phyloP scores from a whole-genome alignment of 1,140 invertebrate genomes.

The Contarinia nasturtii region DNA sequence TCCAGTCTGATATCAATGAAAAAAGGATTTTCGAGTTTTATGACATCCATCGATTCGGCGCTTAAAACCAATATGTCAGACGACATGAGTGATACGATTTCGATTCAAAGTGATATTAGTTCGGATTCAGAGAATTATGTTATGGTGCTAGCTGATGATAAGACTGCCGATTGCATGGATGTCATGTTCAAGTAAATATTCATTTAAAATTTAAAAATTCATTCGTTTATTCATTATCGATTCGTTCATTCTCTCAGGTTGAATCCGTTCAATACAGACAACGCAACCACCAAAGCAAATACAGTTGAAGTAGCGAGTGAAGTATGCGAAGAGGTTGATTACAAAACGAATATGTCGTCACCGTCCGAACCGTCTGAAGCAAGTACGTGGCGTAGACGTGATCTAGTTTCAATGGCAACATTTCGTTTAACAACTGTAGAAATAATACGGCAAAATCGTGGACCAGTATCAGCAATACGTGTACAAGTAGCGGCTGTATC shows the following conservation, averaged over 20 bases:
- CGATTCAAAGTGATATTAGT: constrained; percentile 53
- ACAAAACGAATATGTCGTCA: constrained; percentile 38
- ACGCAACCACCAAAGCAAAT: constrained; percentile 24
- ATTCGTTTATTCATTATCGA: background rate
- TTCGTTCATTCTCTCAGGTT: constrained; percentile 13
- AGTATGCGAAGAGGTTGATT: constrained; percentile 52
- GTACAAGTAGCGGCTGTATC: constrained; percentile 55
- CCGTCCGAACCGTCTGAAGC: constrained; percentile 63
- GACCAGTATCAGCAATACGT: constrained; percentile 49
- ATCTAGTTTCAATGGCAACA: constrained; percentile 39
- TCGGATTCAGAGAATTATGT: constrained; percentile 64
- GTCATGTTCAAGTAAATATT: constrained; percentile 31
- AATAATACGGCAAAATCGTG: constrained; percentile 58
- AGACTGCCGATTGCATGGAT: constrained; percentile 41
- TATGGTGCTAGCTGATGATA: constrained; percentile 42
- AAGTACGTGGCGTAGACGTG: constrained; percentile 55
- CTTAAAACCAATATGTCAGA: constrained; percentile 42
- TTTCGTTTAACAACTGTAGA: constrained; percentile 55
- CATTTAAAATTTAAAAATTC: background rate
- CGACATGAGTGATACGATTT: constrained; percentile 47
- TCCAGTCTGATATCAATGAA: constrained; percentile 48
- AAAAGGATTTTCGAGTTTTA: constrained; percentile 56
- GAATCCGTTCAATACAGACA: constrained; percentile 23
- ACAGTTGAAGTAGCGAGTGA: constrained; percentile 65
- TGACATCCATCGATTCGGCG: constrained; percentile 63